These are phyloP conservation scores for Apamea monoglypha DNA, from an alignment of 2,888 invertebrate genomes.

Conservation along the genomic window DNA sequence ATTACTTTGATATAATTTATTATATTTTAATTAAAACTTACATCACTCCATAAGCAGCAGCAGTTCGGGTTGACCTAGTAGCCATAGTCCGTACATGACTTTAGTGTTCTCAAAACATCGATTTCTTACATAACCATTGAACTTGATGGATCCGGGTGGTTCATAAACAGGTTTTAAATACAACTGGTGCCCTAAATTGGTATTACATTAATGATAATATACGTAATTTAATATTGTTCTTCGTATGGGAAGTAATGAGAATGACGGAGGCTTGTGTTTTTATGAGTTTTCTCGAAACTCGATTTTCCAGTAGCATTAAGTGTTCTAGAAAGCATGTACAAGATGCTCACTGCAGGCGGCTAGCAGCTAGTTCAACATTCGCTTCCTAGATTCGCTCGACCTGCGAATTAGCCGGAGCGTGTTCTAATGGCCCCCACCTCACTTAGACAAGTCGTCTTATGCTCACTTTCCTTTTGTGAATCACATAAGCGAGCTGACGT, in stretches of 20 bases:
- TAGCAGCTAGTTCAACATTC: slow-evolving; percentile 36
- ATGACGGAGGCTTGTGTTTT: slow-evolving; percentile 14
- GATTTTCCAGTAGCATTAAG: slow-evolving; percentile 41
- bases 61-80: slow-evolving; percentile 47
- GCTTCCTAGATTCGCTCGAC: slow-evolving; percentile 61
- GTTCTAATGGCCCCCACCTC: slow-evolving; percentile 62
- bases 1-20: slow-evolving; percentile 18
- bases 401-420: slow-evolving; percentile 58
- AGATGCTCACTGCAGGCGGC: slow-evolving; percentile 17
- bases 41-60: slow-evolving; percentile 29
- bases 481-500: slow-evolving; percentile 73
- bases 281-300: slow-evolving; percentile 37
- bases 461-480: slow-evolving; percentile 80
- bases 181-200: slow-evolving; percentile 46
- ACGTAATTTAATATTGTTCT: slow-evolving; percentile 38
- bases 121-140: slow-evolving; percentile 55
- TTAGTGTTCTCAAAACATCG: slow-evolving; percentile 55
- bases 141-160: slow-evolving; percentile 57
- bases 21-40: slow-evolving; percentile 32
- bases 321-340: slow-evolving; percentile 55
- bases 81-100: slow-evolving; percentile 48
- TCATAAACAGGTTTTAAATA: slow-evolving; percentile 46
- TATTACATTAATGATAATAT: slow-evolving; percentile 32
- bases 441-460: slow-evolving; percentile 61
- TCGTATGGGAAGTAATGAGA: slow-evolving; percentile 24